phyloP scores from a whole-genome alignment of 1,140 invertebrate genomes.

The Drosophila nikananu region DNA sequence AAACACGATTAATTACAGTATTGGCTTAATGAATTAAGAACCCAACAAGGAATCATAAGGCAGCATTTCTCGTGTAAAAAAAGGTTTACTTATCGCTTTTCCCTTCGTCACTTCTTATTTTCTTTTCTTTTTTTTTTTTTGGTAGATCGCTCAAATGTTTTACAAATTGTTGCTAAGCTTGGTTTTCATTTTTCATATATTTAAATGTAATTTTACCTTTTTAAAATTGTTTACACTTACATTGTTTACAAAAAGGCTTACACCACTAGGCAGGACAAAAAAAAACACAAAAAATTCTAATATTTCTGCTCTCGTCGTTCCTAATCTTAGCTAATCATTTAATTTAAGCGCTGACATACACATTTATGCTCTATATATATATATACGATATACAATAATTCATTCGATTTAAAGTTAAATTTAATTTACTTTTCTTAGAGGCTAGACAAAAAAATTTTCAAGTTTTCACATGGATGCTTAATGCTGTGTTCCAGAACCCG shows the following conservation, averaged over 20 bases:
- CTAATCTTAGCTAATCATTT: constrained; percentile 66
- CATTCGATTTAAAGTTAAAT: constrained; percentile 59
- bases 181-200: constrained; percentile 41
- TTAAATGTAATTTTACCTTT: constrained; percentile 23
- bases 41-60: constrained; percentile 84
- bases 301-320: constrained; percentile 11
- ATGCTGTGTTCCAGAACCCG: constrained; percentile 34
- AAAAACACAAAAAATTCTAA: constrained; percentile 62
- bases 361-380: constrained; percentile 48
- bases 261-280: constrained; percentile 72
- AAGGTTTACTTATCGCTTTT: constrained; percentile 26
- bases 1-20: constrained; percentile 33
- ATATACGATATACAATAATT: constrained; percentile 47
- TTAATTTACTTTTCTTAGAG: constrained; percentile 50
- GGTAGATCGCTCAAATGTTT: constrained; percentile 76
- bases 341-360: constrained; percentile 69
- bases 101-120: constrained; percentile 15
- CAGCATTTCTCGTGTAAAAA: constrained; percentile 74
- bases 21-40: constrained; percentile 71
- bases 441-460: constrained; percentile 63
- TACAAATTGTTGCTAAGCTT: constrained; percentile 79
- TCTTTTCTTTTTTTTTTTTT: constrained; percentile 43
- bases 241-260: constrained; percentile 54
- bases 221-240: constrained; percentile 56
- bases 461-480: constrained; percentile 68